phyloP scores from a whole-genome alignment of 1,140 invertebrate genomes.

The Zophobas morio region DNA sequence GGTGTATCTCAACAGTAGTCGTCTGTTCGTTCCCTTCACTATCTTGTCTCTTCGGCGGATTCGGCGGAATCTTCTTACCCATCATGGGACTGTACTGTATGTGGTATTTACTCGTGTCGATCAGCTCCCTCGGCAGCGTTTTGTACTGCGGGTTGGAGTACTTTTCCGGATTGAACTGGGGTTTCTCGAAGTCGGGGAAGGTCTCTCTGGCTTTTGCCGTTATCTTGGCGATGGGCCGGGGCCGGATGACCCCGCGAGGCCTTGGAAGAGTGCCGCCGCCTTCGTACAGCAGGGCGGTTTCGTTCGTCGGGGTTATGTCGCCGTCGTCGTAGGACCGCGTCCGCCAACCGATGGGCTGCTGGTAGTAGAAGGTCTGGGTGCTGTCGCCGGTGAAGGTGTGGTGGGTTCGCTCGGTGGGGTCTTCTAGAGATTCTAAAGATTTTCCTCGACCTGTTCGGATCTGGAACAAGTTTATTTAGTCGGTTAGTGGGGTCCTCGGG shows the following conservation, averaged over 20 bases:
- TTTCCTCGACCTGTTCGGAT: conserved; percentile 83
- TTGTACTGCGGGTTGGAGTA: conserved; percentile 65
- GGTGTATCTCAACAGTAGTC: conserved; percentile 78
- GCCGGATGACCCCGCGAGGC: conserved; percentile 85
- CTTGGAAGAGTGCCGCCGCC: conserved; percentile 87
- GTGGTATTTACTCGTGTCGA: conserved; percentile 64
- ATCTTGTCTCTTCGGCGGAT: conserved; percentile 83
- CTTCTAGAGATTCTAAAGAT: conserved; percentile 87
- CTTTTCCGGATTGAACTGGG: conserved; percentile 65
- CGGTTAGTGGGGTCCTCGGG: not conserved
- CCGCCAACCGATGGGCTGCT: conserved; percentile 76
- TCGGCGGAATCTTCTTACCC: conserved; percentile 84
- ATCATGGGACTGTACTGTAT: conserved; percentile 73
- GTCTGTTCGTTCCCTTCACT: conserved; percentile 62
- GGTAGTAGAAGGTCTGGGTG: conserved; percentile 70
- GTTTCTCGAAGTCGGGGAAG: conserved; percentile 69
- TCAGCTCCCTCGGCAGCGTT: conserved; percentile 71
- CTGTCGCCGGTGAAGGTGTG: conserved; percentile 76
- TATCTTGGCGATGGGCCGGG: conserved; percentile 89
- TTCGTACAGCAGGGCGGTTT: conserved; percentile 75
- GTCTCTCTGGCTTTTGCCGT: conserved; percentile 72
- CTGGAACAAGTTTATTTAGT: conserved; percentile 66
- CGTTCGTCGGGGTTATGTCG: conserved; percentile 90
- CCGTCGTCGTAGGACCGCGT: conserved; percentile 89
- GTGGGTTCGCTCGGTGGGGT: conserved; percentile 74